A percentile compares a stretch with the other conserved stretches of the same genome.
Conservation (phyloP, 2,888 invertebrate genomes). For the Pristionchus fissidentatus region DNA sequence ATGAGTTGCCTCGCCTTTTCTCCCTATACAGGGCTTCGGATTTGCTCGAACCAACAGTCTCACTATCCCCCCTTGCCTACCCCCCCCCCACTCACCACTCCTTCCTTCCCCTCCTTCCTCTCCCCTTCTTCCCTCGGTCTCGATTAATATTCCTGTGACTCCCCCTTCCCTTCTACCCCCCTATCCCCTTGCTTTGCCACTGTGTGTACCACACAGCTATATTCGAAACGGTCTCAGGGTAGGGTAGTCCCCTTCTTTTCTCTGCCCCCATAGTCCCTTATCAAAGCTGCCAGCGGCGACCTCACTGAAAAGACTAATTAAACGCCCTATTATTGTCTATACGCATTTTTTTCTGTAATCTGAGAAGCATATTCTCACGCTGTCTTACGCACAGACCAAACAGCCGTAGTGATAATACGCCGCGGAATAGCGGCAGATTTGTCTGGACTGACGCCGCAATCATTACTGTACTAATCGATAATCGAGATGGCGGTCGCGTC, state of each 20-base stretch:
- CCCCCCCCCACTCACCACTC: background rate
- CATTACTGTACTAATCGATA: background rate
- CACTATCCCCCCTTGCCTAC: background rate
- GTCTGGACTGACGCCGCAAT: background rate
- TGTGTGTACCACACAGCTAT: background rate
- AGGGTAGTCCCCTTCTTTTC: background rate
- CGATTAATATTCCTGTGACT: constrained; percentile 43
- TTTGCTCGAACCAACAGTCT: constrained; percentile 8
- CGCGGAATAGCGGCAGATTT: background rate
- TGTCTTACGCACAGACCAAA: background rate
- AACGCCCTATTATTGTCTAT: too few species aligned
- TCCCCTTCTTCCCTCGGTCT: constrained; percentile 5
- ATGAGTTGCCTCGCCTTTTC: too few species aligned
- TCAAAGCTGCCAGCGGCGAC: too few species aligned
- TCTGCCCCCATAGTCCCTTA: background rate
- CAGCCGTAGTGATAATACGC: background rate
- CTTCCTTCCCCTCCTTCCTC: background rate
- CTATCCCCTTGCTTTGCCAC: background rate
- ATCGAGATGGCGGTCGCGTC: constrained; percentile 60
- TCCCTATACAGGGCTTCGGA: too few species aligned
- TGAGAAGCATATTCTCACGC: constrained; percentile 25
- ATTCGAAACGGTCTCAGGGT: background rate
- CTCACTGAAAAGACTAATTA: too few species aligned
- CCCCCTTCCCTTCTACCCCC: background rate
- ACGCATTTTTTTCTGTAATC: too few species aligned